Conservation (phyloP, 2,113 vertebrate species). For the Micronisus gabar region DNA sequence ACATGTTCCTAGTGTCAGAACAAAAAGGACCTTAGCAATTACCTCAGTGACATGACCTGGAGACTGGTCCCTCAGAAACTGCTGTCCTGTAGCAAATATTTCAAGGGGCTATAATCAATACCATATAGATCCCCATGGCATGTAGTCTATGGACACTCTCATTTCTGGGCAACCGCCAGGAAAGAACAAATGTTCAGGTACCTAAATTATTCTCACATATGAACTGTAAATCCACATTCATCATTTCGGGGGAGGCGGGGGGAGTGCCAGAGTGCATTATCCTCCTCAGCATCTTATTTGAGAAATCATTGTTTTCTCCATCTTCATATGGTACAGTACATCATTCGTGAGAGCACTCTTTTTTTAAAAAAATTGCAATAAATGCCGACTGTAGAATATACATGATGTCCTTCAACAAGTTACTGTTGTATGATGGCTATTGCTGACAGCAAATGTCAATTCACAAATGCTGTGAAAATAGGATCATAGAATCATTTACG, state of each 20-base stretch:
- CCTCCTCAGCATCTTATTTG: neutral
- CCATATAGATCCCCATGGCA: too few species aligned
- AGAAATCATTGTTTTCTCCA: neutral
- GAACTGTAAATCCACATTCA: neutral
- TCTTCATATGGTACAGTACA: neutral
- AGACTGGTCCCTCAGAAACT: neutral
- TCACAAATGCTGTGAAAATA: neutral
- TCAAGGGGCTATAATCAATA: neutral
- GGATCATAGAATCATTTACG: neutral
- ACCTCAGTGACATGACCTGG: neutral
- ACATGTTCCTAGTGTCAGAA: neutral
- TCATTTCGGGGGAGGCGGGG: neutral
- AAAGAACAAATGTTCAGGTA: neutral
- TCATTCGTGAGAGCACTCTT: neutral
- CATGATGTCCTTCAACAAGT: rapidly evolving
- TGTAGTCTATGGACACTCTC: neutral
- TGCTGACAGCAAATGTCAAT: neutral
- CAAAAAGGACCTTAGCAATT: neutral
- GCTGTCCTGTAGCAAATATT: neutral
- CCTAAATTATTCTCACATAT: neutral
- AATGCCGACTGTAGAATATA: rapidly evolving
- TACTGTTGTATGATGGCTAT: neutral
- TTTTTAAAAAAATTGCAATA: rapidly evolving
- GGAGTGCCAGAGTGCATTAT: neutral
- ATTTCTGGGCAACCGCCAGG: neutral